A percentile compares a stretch with the other conserved stretches of the same genome.
These are phyloP conservation scores for Oceanodroma leucorhoa DNA, from an alignment of 2,797 vertebrate genomes.

Conservation along the genomic window DNA sequence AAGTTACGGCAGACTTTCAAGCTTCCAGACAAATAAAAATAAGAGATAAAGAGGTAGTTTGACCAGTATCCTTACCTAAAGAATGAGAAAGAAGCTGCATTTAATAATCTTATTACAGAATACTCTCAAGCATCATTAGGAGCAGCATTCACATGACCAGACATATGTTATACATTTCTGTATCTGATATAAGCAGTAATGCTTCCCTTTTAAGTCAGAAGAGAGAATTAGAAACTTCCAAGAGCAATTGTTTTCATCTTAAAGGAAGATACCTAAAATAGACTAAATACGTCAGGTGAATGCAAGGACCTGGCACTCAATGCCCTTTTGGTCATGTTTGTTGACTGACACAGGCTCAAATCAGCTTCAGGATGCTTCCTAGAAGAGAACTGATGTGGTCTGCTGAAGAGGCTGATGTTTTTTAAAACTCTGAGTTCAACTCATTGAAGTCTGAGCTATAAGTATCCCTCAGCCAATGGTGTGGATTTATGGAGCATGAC, in stretches of 20 bases:
- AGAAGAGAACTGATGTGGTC: neutral
- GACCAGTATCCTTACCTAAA: neutral
- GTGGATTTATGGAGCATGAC: neutral
- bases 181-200: neutral
- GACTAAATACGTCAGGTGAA: neutral
- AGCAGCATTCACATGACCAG: neutral
- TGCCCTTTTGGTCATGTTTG: neutral
- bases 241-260: neutral
- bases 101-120: neutral
- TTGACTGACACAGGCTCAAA: neutral
- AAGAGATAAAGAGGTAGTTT: neutral
- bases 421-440: neutral
- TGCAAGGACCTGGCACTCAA: neutral
- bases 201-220: neutral
- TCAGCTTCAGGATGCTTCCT: neutral
- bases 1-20: neutral
- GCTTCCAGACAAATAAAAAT: neutral
- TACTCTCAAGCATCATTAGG: neutral
- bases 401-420: neutral
- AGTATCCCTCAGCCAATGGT: neutral
- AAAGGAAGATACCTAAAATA: neutral
- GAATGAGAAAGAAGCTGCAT: neutral
- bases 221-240: neutral
- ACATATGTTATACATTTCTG: neutral
- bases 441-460: neutral